These are phyloP conservation scores for Stictonetta naevosa DNA, from an alignment of 2,113 vertebrate species.

Conservation along the genomic window DNA sequence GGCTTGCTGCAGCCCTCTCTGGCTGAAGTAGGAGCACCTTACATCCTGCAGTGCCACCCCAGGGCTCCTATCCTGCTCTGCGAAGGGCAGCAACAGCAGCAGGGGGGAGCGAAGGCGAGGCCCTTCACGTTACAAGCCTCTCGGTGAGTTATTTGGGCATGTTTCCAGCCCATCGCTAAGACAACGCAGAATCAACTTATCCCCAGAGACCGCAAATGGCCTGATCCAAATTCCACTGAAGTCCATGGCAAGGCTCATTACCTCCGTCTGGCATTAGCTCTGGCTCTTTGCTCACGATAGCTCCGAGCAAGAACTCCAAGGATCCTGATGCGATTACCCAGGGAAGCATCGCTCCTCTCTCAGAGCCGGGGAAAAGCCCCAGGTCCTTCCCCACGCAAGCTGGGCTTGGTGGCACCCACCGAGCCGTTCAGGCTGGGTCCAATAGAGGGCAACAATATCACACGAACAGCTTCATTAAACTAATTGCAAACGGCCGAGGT, in stretches of 20 bases:
- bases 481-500: not conserved
- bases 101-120: not conserved
- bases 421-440: slow-evolving; percentile 35
- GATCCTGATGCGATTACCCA: not conserved
- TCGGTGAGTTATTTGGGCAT: not conserved
- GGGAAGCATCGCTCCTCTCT: not conserved
- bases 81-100: not conserved
- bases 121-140: not conserved
- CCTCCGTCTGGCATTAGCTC: slow-evolving; percentile 40
- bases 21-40: fast-evolving
- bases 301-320: slow-evolving; percentile 3
- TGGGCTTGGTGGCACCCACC: not conserved
- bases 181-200: not conserved
- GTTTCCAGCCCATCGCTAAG: not conserved
- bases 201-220: slow-evolving; percentile 32
- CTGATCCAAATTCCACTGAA: slow-evolving; percentile 46
- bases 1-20: not conserved
- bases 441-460: slow-evolving; percentile 62
- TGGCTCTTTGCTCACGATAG: not conserved
- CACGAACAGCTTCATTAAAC: not conserved
- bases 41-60: fast-evolving
- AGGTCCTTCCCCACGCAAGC: not conserved
- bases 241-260: slow-evolving; percentile 50
- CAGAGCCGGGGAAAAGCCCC: not conserved
- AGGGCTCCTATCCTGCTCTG: not conserved